Conservation (phyloP, 35 echinoderm and acorn worm genomes). For the Diadema setosum region DNA sequence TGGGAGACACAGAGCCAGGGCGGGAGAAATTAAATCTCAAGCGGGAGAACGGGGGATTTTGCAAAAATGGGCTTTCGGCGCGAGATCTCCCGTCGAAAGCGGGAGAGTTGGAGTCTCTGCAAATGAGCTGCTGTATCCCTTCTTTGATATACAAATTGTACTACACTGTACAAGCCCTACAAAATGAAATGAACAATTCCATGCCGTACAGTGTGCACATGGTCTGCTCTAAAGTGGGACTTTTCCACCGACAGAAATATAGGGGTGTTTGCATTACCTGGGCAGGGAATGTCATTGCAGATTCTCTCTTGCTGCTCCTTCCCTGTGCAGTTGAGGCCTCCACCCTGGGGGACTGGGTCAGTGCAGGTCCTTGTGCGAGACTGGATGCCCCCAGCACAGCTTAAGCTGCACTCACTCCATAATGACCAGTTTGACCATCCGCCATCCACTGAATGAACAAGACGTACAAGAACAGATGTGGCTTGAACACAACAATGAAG, state of each 20-base stretch:
- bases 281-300: slow-evolving; percentile 29
- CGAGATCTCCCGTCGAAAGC: too few relatives aligned
- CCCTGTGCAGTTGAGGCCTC: slow-evolving; percentile 30
- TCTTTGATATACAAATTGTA: too few relatives aligned
- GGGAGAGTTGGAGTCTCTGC: too few relatives aligned
- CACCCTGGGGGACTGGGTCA: slow-evolving; percentile 60
- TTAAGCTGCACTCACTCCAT: slow-evolving; percentile 44
- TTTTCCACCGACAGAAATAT: too few relatives aligned
- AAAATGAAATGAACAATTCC: background rate
- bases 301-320: background rate
- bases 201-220: background rate
- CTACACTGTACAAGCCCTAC: too few relatives aligned
- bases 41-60: too few relatives aligned
- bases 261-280: slow-evolving; percentile 42
- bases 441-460: slow-evolving; percentile 53
- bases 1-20: too few relatives aligned
- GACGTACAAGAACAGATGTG: background rate
- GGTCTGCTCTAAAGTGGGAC: background rate
- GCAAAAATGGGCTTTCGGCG: too few relatives aligned
- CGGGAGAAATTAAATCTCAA: too few relatives aligned
- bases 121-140: too few relatives aligned
- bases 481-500: background rate
- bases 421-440: slow-evolving; percentile 42
- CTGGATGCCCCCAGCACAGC: slow-evolving; percentile 58
- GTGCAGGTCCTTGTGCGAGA: slow-evolving; percentile 29